These are phyloP conservation scores for human (Homo sapiens) DNA, from an alignment of 2,113 vertebrate genomes.

Conservation along the genomic window DNA sequence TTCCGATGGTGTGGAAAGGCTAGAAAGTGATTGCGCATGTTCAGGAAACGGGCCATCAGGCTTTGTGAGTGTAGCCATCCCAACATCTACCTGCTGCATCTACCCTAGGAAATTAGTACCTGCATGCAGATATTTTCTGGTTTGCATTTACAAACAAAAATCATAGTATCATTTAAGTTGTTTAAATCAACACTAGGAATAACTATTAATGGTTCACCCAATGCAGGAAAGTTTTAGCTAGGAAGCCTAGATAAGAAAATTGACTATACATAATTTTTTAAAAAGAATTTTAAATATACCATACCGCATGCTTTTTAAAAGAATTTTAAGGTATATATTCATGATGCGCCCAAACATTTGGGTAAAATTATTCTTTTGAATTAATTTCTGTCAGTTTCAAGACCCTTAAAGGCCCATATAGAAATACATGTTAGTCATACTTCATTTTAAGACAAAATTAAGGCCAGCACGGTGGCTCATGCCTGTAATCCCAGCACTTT, in stretches of 20 bases:
- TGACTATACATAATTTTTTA: accelerated
- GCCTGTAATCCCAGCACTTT: too few relatives aligned
- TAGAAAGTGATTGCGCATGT: neutral
- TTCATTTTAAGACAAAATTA: neutral
- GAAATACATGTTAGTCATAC: neutral
- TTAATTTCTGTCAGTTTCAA: neutral
- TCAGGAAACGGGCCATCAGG: neutral
- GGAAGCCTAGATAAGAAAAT: neutral
- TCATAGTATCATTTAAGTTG: neutral
- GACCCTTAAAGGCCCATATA: neutral
- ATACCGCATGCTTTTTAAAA: neutral
- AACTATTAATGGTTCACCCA: neutral
- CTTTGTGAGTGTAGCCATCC: neutral
- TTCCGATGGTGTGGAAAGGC: neutral
- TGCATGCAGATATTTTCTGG: neutral
- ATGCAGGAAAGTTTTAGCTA: neutral
- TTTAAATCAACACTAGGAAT: neutral
- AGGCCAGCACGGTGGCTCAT: too few relatives aligned
- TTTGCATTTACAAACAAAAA: neutral
- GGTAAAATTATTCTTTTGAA: neutral
- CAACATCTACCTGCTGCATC: neutral
- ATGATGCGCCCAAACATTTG: neutral
- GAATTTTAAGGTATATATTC: neutral
- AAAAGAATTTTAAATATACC: neutral
- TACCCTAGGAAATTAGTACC: neutral